These are phyloP conservation scores for Dorcus parallelipipedus DNA, from an alignment of 2,888 invertebrate species.

Conservation along the genomic window DNA sequence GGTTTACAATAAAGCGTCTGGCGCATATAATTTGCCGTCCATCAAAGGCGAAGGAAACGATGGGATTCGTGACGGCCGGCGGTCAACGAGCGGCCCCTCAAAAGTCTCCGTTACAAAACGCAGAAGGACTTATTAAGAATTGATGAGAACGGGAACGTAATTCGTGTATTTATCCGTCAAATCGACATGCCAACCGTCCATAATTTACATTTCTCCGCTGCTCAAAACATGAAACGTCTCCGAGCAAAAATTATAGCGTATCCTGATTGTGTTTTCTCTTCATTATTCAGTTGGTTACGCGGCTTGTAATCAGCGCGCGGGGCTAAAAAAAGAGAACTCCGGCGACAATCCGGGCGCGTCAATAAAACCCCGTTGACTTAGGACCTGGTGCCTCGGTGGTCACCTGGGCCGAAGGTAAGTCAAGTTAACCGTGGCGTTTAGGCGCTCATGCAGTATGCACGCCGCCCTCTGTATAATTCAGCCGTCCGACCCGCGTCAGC, in stretches of 20 bases:
- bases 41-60: background rate
- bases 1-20: too few species aligned
- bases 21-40: too few species aligned
- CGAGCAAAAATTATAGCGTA: too few species aligned
- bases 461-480: constrained; percentile 45
- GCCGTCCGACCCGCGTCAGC: constrained; percentile 45
- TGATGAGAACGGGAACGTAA: constrained; percentile 16
- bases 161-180: constrained; percentile 22
- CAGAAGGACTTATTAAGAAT: constrained; percentile 18
- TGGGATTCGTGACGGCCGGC: background rate
- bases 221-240: constrained; percentile 10
- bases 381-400: too few species aligned
- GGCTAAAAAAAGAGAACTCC: too few species aligned
- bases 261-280: too few species aligned
- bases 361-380: too few species aligned
- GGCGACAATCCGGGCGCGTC: too few species aligned
- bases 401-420: too few species aligned
- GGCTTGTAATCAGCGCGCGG: too few species aligned
- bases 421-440: constrained; percentile 44
- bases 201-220: constrained; percentile 6
- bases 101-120: background rate
- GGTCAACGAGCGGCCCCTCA: constrained; percentile 10
- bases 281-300: too few species aligned
- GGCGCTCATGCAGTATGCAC: constrained; percentile 49
- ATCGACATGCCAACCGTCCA: constrained; percentile 19